Conservation (phyloP, 2,888 invertebrate species). For the Carterocephalus palaemon region DNA sequence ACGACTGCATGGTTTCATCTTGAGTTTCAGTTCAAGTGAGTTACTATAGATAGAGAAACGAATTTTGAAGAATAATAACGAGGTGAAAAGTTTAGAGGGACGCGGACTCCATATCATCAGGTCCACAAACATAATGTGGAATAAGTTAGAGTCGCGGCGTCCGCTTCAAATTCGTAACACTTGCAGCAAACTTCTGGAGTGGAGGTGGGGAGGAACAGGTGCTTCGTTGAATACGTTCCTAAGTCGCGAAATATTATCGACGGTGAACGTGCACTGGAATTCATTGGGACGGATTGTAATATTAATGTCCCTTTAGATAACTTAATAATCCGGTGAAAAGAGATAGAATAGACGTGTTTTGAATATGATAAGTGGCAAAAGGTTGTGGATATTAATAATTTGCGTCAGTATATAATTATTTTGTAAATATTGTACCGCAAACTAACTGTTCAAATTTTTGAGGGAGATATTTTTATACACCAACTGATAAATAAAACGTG, state of each 20-base stretch:
- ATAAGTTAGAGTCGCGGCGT: constrained; percentile 47
- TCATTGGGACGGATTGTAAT: constrained; percentile 37
- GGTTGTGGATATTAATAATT: no score
- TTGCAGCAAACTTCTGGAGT: constrained; percentile 66
- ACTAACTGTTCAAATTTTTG: constrained; percentile 54
- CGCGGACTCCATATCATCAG: constrained; percentile 57
- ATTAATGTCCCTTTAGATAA: no score
- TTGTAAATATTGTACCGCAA: constrained; percentile 42
- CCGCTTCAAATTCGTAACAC: constrained; percentile 68
- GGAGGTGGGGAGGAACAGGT: constrained; percentile 64
- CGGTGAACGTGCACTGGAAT: constrained; percentile 45
- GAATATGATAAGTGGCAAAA: no score
- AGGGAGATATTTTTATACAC: constrained; percentile 61
- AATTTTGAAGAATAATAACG: constrained; percentile 49
- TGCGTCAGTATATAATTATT: no score
- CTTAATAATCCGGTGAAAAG: no score
- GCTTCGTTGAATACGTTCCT: constrained; percentile 62
- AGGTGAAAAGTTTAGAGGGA: constrained; percentile 50
- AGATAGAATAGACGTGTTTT: no score
- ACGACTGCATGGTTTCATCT: constrained; percentile 36
- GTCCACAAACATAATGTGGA: constrained; percentile 62
- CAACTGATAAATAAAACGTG: constrained; percentile 30
- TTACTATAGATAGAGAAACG: constrained; percentile 41
- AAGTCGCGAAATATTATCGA: constrained; percentile 43
- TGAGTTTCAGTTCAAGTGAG: constrained; percentile 39